Evolutionary conservation across 1,140 invertebrate genomes (phyloP).

Genomic region (Lepidotrigona ventralis): DNA sequence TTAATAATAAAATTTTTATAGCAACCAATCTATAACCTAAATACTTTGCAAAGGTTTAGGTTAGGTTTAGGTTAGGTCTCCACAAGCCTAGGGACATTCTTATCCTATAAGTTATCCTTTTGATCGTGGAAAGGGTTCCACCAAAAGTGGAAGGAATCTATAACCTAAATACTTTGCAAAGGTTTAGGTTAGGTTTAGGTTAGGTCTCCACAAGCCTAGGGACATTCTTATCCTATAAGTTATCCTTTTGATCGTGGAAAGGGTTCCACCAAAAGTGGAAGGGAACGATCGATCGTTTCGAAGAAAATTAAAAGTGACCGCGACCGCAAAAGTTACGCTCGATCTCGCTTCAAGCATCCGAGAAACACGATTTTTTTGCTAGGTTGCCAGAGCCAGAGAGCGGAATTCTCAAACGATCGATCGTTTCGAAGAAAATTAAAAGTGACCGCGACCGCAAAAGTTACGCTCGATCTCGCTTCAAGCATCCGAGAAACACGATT

Average conservation of each 20-base stretch:
- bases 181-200: too few relatives aligned
- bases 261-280: too few relatives aligned
- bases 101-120: neutral
- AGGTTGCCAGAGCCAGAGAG: neutral
- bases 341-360: slow-evolving; percentile 51
- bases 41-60: neutral
- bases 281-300: slow-evolving; percentile 23
- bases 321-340: slow-evolving; percentile 44
- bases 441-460: slow-evolving; percentile 44
- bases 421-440: slow-evolving; percentile 57
- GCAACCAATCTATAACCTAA: neutral
- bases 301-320: slow-evolving; percentile 59
- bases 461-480: slow-evolving; percentile 50
- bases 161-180: neutral
- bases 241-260: neutral
- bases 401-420: slow-evolving; percentile 32
- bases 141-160: neutral
- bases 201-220: neutral
- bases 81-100: neutral
- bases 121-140: neutral
- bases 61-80: too few relatives aligned
- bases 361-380: slow-evolving; percentile 55
- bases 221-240: neutral
- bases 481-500: slow-evolving; percentile 54
- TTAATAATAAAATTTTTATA: neutral